Evolutionary conservation across 2,888 invertebrate species (phyloP).

Genomic region (Ichneumoninae sp.): DNA sequence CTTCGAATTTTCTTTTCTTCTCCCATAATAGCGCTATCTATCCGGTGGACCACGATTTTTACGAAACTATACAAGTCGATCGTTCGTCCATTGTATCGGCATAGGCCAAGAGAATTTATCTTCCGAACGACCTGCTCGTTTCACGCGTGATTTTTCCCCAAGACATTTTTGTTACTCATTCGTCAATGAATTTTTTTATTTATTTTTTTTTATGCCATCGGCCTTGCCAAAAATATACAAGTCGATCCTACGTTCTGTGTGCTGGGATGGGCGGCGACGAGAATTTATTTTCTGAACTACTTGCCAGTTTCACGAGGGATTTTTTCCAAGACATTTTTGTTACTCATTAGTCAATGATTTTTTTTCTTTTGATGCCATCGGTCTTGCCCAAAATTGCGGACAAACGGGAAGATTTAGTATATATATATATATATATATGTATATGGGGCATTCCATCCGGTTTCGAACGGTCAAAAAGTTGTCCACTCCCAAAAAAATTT

Average conservation of each 20-base stretch:
- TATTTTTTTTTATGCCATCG: neutral
- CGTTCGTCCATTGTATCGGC: neutral
- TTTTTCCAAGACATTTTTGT: conserved; percentile 6
- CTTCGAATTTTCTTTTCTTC: conserved; percentile 31
- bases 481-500: too few species aligned
- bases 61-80: conserved; percentile 9
- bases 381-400: neutral
- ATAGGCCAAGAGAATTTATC: neutral
- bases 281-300: neutral
- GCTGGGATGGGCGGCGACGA: neutral
- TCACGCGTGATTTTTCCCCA: conserved; percentile 40
- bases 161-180: neutral
- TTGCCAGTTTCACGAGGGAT: conserved; percentile 40
- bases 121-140: conserved; percentile 23
- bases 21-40: conserved; percentile 29
- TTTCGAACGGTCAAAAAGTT: too few species aligned
- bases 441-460: too few species aligned
- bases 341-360: neutral
- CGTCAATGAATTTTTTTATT: conserved; percentile 10
- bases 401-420: too few species aligned
- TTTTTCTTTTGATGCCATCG: neutral
- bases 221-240: neutral
- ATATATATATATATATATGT: too few species aligned
- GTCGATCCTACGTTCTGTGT: conserved; percentile 2
- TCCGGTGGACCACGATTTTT: conserved; percentile 52